Evolutionary conservation across 2,888 invertebrate genomes (phyloP).

Genomic region (Idaea straminata): DNA sequence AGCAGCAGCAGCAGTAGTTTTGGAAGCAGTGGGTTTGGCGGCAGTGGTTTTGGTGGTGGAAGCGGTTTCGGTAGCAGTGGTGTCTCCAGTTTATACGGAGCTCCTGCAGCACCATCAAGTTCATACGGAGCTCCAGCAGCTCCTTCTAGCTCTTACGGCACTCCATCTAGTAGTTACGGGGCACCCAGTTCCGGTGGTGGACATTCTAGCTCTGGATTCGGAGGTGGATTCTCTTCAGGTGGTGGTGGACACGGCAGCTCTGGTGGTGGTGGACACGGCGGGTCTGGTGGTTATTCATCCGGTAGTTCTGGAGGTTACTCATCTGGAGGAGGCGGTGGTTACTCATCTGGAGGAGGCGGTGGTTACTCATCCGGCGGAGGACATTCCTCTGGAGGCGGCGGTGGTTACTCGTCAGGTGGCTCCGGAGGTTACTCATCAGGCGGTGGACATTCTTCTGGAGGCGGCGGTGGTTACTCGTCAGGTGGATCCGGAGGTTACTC

Average conservation of each 20-base stretch:
- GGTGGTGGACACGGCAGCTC: constrained; percentile 44
- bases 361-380: constrained; percentile 43
- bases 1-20: constrained; percentile 44
- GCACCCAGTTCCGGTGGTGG: constrained; percentile 32
- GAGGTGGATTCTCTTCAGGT: constrained; percentile 25
- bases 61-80: constrained; percentile 48
- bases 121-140: constrained; percentile 50
- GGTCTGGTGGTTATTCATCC: constrained; percentile 32
- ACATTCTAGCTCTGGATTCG: constrained; percentile 42
- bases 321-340: constrained; percentile 20
- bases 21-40: constrained; percentile 41
- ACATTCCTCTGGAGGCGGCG: constrained; percentile 37
- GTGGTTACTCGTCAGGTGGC: constrained; percentile 43
- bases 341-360: constrained; percentile 30
- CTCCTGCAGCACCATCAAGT: constrained; percentile 43
- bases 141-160: constrained; percentile 40
- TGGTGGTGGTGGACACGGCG: constrained; percentile 47
- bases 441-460: constrained; percentile 54
- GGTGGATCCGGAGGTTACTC: constrained; percentile 34
- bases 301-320: constrained; percentile 40
- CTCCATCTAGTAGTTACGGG: constrained; percentile 51
- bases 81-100: constrained; percentile 61
- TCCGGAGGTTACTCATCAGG: constrained; percentile 33
- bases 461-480: constrained; percentile 35
- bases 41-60: constrained; percentile 47